Percentiles rank a stretch among this genome's conserved stretches.
These are phyloP conservation scores for Caerostris darwini DNA, from an alignment of 1,140 invertebrate genomes.

Conservation along the genomic window DNA sequence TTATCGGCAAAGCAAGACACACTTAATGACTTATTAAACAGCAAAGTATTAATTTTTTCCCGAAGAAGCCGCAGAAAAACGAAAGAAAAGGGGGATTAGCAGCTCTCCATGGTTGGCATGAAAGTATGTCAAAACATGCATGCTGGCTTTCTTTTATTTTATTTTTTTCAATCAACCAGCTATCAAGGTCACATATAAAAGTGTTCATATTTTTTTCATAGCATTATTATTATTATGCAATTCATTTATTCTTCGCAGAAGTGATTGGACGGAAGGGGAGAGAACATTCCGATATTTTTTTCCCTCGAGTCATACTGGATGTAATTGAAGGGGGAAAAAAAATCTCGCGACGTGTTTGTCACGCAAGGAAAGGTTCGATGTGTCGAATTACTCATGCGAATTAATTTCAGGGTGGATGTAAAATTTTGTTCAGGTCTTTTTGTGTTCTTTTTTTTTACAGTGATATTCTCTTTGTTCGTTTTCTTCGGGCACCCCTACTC, in stretches of 20 bases:
- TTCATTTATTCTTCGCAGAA: neutral
- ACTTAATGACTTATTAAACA: constrained; percentile 64
- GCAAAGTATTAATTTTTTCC: constrained; percentile 51
- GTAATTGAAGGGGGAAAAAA: neutral
- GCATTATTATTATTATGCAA: too few species aligned
- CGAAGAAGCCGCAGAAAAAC: neutral
- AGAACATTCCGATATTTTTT: constrained; percentile 1
- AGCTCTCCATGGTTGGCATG: neutral
- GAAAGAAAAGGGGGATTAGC: neutral
- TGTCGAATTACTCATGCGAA: neutral
- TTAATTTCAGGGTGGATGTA: neutral
- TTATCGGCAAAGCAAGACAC: constrained; percentile 23
- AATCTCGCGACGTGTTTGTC: neutral
- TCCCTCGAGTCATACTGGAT: neutral
- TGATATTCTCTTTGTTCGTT: too few species aligned
- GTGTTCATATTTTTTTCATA: constrained; percentile 4
- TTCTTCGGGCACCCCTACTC: too few species aligned
- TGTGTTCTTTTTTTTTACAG: too few species aligned
- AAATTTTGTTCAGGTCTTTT: too few species aligned
- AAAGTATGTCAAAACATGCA: constrained; percentile 52
- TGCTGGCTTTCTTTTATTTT: too few species aligned
- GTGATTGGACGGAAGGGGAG: neutral
- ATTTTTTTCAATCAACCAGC: neutral
- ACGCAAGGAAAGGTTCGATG: neutral
- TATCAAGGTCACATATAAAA: constrained; percentile 62